Evolutionary conservation across 1,140 invertebrate genomes (phyloP), one percentile per base, ranked within the genome.

Genomic region (Lordiphosa clarofinis): DNA sequence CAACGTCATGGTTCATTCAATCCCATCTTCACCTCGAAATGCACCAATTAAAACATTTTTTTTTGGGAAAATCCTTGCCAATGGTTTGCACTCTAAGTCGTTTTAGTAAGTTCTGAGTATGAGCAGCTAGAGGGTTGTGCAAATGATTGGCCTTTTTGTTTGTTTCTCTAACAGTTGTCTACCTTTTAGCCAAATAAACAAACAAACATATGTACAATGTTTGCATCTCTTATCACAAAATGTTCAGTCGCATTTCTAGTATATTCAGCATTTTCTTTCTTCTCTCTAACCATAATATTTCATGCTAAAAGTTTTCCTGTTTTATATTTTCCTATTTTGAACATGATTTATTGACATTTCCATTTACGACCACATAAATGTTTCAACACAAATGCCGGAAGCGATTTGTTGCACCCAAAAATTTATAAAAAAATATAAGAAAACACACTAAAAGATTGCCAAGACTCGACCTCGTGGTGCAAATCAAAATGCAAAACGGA

Each of bases 401-500:
- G 74, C 70, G 73, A 86, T 84, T 84, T 86, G 73, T 86, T 84
- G 67, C 43, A 46, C 43, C 11, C 19, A 46, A 46, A 46, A 8
- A 40, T 11, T 5, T 5, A 39, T 12, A 39, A 39, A 12, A 39
- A 19, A 19, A 39, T 40, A 40, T 8, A 46, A 46, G 43, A 33
- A 46, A 46, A 46, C 54, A 59, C 37, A 44, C 78, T 71, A 68
- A 81, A 72, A 84, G 60, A 84, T 72, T 64, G 73, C 78, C 66
- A 66, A 50, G 65, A 58, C 35, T 38, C 48, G n/a, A 50, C 33
- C 31, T 52, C 46, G 38, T 2, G 42, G 73, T 54, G 68, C 73
- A 84, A 84, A 84, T 84, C 73, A 84, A 78, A 82, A 84, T 84
- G 79, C 78, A 86, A 84, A 84, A 67, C 73, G 78, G 79, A 84